Evolutionary conservation across 2,888 invertebrate genomes (phyloP).

Genomic region (Alcis repandata): DNA sequence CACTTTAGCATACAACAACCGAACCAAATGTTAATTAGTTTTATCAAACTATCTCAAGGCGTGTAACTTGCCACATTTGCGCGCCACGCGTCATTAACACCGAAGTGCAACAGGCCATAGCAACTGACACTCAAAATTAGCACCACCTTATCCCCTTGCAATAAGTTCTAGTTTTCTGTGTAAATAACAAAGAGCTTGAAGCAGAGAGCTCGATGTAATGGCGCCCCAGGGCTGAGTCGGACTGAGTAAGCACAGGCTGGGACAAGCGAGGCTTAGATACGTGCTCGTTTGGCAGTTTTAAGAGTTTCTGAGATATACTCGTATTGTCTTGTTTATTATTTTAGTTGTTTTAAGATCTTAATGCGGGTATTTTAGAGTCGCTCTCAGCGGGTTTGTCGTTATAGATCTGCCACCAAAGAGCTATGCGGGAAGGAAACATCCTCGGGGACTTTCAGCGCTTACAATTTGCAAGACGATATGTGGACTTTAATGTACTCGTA

Average conservation of each 20-base stretch:
- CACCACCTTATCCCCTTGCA: conserved; percentile 25
- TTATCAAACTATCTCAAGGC: conserved; percentile 31
- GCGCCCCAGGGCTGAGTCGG: conserved; percentile 41
- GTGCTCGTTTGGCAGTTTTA: conserved; percentile 34
- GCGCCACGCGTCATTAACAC: conserved; percentile 45
- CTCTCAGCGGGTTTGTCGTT: not conserved
- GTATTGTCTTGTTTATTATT: conserved; percentile 8
- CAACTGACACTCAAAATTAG: conserved; percentile 45
- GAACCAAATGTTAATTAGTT: conserved; percentile 31
- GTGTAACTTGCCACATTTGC: conserved; percentile 39
- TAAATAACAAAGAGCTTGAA: conserved; percentile 38
- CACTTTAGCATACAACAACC: conserved; percentile 23
- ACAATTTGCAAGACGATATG: too few species aligned
- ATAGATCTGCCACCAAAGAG: too few species aligned
- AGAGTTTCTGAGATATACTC: conserved; percentile 24
- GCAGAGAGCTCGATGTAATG: conserved; percentile 39
- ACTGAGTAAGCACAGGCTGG: conserved; percentile 36
- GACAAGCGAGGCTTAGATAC: conserved; percentile 41
- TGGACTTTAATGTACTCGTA: too few species aligned
- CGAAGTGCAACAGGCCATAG: conserved; percentile 50
- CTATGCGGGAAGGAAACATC: too few species aligned
- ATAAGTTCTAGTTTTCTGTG: conserved; percentile 35
- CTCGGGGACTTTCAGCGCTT: too few species aligned
- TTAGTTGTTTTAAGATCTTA: not conserved
- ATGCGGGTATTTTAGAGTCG: not conserved